Evolutionary conservation across 1,140 invertebrate species (phyloP).

Genomic region (Drosophila suzukii): DNA sequence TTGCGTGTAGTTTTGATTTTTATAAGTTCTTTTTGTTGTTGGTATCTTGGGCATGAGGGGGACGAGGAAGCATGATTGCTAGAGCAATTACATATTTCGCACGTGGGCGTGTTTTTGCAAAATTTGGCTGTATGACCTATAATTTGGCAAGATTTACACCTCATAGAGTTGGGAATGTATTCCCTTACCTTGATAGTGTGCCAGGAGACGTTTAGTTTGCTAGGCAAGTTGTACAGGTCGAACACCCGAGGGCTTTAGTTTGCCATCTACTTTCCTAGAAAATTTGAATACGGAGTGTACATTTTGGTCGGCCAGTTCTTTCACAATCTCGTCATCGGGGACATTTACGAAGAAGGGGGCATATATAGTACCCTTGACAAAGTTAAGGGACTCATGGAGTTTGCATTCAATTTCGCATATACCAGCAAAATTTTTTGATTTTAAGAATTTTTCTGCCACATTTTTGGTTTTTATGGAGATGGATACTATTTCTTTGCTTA

Average conservation of each 20-base stretch:
- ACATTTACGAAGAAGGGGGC: too few relatives aligned
- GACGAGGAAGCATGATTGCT: too few relatives aligned
- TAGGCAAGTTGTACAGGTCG: background rate
- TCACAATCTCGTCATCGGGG: background rate
- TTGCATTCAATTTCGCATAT: background rate
- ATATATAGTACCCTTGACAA: background rate
- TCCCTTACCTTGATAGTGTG: background rate
- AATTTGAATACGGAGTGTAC: conserved; percentile 15
- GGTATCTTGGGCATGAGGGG: too few relatives aligned
- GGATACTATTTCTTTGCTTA: background rate
- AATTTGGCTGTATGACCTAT: too few relatives aligned
- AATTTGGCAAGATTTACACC: too few relatives aligned
- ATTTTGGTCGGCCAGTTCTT: conserved; percentile 1
- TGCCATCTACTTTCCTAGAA: conserved; percentile 1
- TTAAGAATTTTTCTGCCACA: background rate
- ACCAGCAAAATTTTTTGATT: background rate
- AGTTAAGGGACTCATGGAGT: background rate
- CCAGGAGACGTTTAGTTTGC: conserved; percentile 1
- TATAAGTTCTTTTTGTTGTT: too few relatives aligned
- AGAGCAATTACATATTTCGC: too few relatives aligned
- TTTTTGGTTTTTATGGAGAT: background rate
- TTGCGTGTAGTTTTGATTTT: too few relatives aligned
- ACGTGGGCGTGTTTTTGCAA: too few relatives aligned
- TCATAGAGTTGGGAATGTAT: too few relatives aligned
- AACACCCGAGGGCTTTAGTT: background rate